A percentile compares a stretch with the other conserved stretches of the same genome.
These are phyloP conservation scores for Epizoanthus scotinus DNA, from an alignment of 92 coral and sea anemone species.

Conservation along the genomic window DNA sequence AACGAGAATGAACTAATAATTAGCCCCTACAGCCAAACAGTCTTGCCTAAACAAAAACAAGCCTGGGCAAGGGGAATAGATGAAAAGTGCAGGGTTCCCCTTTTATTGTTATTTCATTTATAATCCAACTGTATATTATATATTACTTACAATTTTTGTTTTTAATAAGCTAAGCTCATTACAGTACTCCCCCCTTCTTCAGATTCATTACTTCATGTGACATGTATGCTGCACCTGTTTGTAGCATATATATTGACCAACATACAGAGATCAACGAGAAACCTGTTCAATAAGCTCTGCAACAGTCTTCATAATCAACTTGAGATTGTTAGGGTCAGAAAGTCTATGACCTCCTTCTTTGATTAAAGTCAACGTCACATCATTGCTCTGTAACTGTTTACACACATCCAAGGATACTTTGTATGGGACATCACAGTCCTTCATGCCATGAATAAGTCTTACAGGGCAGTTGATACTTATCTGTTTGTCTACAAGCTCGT, in stretches of 20 bases:
- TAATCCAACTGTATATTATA: too few species aligned
- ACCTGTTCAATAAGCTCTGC: conserved; percentile 57
- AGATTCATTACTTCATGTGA: too few species aligned
- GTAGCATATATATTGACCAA: not conserved
- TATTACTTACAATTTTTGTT: too few species aligned
- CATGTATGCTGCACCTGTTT: too few species aligned
- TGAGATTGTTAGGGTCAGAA: conserved; percentile 58
- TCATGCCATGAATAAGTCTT: conserved; percentile 80
- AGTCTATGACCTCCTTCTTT: conserved; percentile 81
- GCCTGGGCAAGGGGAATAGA: too few species aligned
- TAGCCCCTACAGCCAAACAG: too few species aligned
- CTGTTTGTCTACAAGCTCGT: conserved; percentile 46
- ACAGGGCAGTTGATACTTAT: conserved; percentile 66
- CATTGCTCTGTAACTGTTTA: conserved; percentile 55
- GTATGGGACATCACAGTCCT: conserved; percentile 76
- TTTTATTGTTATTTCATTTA: too few species aligned
- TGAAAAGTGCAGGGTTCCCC: too few species aligned
- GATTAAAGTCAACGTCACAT: conserved; percentile 63
- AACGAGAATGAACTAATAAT: too few species aligned
- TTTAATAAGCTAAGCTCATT: too few species aligned
- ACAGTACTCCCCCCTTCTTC: too few species aligned
- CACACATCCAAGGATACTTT: conserved; percentile 68
- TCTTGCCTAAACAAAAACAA: too few species aligned
- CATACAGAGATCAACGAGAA: not conserved
- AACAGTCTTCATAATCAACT: conserved; percentile 55